A percentile compares a stretch with the other conserved stretches of the same genome.
Evolutionary conservation across 2,888 invertebrate genomes (phyloP).

Genomic region (Patella pellucida): DNA sequence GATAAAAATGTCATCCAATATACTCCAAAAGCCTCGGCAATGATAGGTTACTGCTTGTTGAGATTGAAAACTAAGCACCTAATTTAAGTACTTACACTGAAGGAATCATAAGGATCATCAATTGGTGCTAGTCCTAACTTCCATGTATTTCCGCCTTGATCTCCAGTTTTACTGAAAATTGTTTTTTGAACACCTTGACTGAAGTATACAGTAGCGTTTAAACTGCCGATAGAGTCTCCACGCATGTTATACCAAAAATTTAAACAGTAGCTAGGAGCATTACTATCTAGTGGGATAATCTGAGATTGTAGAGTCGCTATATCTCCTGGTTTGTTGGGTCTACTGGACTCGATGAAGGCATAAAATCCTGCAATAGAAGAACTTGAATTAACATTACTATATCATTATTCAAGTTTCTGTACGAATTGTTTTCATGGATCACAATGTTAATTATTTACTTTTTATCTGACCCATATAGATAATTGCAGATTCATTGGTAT

Average conservation of each 20-base stretch:
- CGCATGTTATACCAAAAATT: conserved; percentile 66
- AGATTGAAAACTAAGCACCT: too few species aligned
- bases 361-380: conserved; percentile 50
- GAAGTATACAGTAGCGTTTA: conserved; percentile 48
- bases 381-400: background rate
- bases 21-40: too few species aligned
- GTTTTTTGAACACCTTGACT: conserved; percentile 20
- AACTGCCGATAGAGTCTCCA: conserved; percentile 53
- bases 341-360: conserved; percentile 55
- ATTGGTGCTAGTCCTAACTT: conserved; percentile 46
- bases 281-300: conserved; percentile 37
- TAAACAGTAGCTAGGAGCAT: conserved; percentile 48
- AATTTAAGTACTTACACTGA: conserved; percentile 42
- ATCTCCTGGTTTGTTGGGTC: conserved; percentile 48
- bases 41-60: too few species aligned
- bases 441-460: too few species aligned
- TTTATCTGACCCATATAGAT: too few species aligned
- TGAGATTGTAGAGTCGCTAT: conserved; percentile 51
- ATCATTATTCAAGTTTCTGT: background rate
- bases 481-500: too few species aligned
- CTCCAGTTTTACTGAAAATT: conserved; percentile 40
- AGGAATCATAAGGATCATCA: conserved; percentile 37
- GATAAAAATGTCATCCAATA: too few species aligned
- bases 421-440: background rate
- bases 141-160: conserved; percentile 52